These are phyloP conservation scores for Callithrix jacchus DNA, from an alignment of 2,113 vertebrate species.

Conservation along the genomic window DNA sequence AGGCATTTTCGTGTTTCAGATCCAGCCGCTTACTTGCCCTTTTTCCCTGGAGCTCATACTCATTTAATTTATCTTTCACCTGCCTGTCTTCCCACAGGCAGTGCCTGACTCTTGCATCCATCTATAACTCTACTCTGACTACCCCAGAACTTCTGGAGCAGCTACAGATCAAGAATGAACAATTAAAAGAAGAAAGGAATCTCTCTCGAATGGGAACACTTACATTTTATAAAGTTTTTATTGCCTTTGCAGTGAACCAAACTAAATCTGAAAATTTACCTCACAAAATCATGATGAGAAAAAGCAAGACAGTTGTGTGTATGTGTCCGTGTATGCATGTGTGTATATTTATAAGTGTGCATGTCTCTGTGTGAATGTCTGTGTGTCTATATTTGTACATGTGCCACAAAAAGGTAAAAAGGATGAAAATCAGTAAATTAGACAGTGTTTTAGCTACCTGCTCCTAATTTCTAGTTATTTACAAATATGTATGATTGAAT, in stretches of 20 bases:
- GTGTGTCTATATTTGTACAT: not conserved
- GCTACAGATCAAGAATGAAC: conserved; percentile 54
- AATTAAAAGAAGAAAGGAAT: conserved; percentile 65
- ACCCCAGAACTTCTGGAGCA: conserved; percentile 45
- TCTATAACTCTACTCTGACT: conserved; percentile 33
- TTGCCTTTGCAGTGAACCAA: not conserved
- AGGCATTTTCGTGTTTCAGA: conserved; percentile 17
- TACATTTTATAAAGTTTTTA: conserved; percentile 46
- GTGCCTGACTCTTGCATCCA: not conserved
- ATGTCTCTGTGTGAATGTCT: not conserved
- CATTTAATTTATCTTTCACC: conserved; percentile 22
- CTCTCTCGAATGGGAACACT: conserved; percentile 46
- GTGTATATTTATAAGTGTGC: not conserved
- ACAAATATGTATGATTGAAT: not conserved
- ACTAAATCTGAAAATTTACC: conserved; percentile 16
- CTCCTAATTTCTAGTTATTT: not conserved
- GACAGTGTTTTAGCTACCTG: not conserved
- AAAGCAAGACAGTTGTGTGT: not conserved
- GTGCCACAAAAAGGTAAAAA: not conserved
- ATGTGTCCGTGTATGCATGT: not conserved
- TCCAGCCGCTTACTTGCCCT: not conserved
- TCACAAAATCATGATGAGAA: not conserved
- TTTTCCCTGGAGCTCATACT: conserved; percentile 19
- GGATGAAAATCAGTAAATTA: not conserved
- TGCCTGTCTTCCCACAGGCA: not conserved